Conservation (phyloP, 2,113 vertebrate genomes). For the Aegypius monachus region DNA sequence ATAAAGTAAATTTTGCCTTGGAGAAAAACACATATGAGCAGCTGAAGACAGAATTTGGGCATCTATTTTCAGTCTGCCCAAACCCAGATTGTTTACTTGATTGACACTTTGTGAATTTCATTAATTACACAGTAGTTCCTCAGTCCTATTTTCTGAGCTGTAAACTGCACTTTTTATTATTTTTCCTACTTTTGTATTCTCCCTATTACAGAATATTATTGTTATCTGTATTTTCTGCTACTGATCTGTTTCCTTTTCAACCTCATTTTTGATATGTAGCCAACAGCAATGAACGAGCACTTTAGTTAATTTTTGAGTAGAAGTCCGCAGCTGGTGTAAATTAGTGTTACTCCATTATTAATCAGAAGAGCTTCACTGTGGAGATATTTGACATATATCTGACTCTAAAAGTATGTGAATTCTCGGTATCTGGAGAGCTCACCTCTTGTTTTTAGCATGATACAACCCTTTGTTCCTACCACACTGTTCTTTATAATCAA, state of each 20-base stretch:
- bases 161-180: not conserved
- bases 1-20: constrained; percentile 18
- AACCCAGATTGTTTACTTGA: constrained; percentile 27
- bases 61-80: constrained; percentile 5
- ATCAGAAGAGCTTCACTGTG: not conserved
- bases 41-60: constrained; percentile 16
- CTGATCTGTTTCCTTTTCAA: not conserved
- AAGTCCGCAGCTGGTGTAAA: constrained; percentile 31
- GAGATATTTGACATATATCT: not conserved
- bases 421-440: not conserved
- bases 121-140: constrained; percentile 35
- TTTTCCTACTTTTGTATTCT: not conserved
- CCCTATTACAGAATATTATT: not conserved
- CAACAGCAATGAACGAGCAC: constrained; percentile 9
- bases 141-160: not conserved
- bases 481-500: not conserved
- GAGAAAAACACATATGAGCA: constrained; percentile 14
- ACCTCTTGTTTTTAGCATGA: not conserved
- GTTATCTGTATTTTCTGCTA: not conserved
- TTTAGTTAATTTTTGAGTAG: constrained; percentile 15
- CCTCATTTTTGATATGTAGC: not conserved
- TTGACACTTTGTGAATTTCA: constrained; percentile 34
- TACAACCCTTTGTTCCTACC: not conserved
- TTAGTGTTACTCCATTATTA: constrained; percentile 2
- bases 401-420: not conserved